phyloP scores from a whole-genome alignment of 2,888 invertebrate species.

The Agrypnus murinus region DNA sequence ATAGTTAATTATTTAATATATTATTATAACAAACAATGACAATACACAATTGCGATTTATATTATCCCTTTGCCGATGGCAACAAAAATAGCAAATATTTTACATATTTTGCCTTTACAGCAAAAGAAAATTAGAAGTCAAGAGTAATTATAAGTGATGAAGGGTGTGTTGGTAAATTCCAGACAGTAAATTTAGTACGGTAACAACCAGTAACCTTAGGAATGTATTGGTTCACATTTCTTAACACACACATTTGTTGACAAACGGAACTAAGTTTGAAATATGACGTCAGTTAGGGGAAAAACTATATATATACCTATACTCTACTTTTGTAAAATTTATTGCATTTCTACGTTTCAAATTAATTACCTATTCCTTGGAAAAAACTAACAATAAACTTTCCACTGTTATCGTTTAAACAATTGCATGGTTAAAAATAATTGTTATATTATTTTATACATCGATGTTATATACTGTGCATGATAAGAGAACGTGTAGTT shows the following conservation, averaged over 20 bases:
- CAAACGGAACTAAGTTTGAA: constrained; percentile 58
- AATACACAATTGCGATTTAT: no score
- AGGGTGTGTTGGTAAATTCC: constrained; percentile 60
- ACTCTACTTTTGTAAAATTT: constrained; percentile 20
- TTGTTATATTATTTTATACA: constrained; percentile 15
- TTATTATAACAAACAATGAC: no score
- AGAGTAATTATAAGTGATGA: constrained; percentile 62
- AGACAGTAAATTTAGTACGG: constrained; percentile 57
- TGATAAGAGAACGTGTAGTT: constrained; percentile 53
- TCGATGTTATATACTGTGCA: constrained; percentile 26
- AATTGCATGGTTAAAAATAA: constrained; percentile 19
- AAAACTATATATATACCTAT: constrained; percentile 4
- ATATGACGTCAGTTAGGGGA: constrained; percentile 45
- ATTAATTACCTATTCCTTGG: not conserved
- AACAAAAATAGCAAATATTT: constrained; percentile 8
- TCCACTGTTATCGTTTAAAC: constrained; percentile 8
- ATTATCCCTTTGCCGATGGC: no score
- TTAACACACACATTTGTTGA: constrained; percentile 62
- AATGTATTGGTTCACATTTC: constrained; percentile 64
- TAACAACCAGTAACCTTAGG: constrained; percentile 60
- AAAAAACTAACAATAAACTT: constrained; percentile 8
- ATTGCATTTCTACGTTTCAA: not conserved
- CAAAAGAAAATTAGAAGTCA: constrained; percentile 41
- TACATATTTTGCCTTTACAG: no score
- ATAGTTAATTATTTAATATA: no score